phyloP scores from a whole-genome alignment of 2,113 vertebrate species.

The Orcinus orca region DNA sequence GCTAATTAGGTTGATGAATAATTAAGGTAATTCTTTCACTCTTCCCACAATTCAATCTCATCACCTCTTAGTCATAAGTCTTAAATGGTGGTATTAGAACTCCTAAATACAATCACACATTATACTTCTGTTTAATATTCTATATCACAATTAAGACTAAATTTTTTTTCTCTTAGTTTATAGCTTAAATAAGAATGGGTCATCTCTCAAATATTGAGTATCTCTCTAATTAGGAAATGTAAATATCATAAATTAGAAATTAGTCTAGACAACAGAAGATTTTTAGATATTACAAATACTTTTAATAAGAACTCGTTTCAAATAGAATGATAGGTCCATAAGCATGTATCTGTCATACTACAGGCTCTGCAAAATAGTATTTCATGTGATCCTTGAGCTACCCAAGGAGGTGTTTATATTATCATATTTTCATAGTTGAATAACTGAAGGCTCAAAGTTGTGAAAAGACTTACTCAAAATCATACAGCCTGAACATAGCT shows the following conservation, averaged over 20 bases:
- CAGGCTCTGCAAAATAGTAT: not conserved
- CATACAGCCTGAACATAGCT: not conserved
- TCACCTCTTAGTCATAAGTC: slow-evolving; percentile 33
- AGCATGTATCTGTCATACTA: not conserved
- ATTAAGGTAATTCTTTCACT: slow-evolving; percentile 73
- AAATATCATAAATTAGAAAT: slow-evolving; percentile 51
- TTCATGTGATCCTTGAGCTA: not conserved
- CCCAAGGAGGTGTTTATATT: not conserved
- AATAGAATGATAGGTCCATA: not conserved
- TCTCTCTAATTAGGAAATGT: slow-evolving; percentile 18
- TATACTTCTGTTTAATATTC: slow-evolving; percentile 45
- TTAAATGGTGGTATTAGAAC: slow-evolving; percentile 34
- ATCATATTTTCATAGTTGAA: not conserved
- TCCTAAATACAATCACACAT: slow-evolving; percentile 53
- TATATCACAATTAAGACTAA: not conserved
- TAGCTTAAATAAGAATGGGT: slow-evolving; percentile 21
- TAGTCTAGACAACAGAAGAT: not conserved
- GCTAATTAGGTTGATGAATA: slow-evolving; percentile 78
- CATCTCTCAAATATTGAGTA: not conserved
- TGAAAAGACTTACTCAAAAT: not conserved
- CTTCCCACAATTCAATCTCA: slow-evolving; percentile 55
- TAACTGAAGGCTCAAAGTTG: not conserved
- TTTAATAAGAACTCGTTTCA: slow-evolving; percentile 20
- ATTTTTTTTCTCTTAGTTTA: not conserved
- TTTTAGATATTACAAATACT: not conserved